These are phyloP conservation scores for Steinernema khuongi DNA, from an alignment of 1,140 invertebrate genomes.

Conservation along the genomic window DNA sequence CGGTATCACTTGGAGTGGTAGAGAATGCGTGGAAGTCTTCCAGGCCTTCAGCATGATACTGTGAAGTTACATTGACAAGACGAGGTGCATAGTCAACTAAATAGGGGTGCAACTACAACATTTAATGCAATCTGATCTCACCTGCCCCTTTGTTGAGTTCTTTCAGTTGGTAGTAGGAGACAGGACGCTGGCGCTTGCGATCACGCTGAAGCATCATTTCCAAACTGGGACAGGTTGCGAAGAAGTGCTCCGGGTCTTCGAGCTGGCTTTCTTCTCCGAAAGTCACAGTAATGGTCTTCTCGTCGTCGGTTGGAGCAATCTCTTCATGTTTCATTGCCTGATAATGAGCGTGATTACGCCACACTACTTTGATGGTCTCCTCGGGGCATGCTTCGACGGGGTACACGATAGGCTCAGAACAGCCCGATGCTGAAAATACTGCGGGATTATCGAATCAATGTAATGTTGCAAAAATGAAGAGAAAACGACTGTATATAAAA, in stretches of 20 bases:
- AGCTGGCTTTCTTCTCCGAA: too few relatives aligned
- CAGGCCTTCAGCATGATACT: background rate
- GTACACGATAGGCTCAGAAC: background rate
- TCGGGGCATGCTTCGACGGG: background rate
- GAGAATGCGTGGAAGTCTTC: background rate
- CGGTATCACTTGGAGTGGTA: too few relatives aligned
- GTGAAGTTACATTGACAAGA: background rate
- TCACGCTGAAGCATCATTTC: background rate
- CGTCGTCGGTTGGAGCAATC: background rate
- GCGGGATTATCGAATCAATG: too few relatives aligned
- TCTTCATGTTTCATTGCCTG: background rate
- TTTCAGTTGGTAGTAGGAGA: background rate
- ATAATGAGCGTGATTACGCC: background rate
- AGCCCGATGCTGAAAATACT: background rate
- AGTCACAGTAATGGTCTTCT: background rate
- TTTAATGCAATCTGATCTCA: background rate
- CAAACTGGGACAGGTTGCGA: background rate
- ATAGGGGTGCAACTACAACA: background rate
- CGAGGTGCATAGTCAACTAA: background rate
- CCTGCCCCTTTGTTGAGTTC: conserved; percentile 8
- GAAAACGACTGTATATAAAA: background rate
- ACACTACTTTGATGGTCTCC: background rate
- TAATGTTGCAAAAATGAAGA: too few relatives aligned
- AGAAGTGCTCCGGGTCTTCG: too few relatives aligned
- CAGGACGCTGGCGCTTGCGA: background rate